phyloP scores from a whole-genome alignment of 2,888 invertebrate genomes.

The Clitarchus hookeri region DNA sequence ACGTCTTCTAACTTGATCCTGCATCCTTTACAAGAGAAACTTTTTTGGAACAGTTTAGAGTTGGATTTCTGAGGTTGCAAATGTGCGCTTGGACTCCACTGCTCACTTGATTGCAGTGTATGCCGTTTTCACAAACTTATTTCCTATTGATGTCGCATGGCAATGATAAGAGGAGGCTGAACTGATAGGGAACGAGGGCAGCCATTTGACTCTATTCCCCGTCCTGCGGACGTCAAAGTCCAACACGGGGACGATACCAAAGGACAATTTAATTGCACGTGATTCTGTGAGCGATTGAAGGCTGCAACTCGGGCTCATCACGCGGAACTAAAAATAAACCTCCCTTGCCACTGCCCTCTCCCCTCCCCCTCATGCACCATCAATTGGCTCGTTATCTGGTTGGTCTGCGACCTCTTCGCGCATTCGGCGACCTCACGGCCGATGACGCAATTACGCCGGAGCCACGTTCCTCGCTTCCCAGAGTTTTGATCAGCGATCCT shows the following conservation, averaged over 20 bases:
- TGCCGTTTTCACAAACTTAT: too few relatives aligned
- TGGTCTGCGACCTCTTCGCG: neutral
- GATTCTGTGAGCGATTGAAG: neutral
- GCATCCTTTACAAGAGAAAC: too few relatives aligned
- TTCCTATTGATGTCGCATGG: too few relatives aligned
- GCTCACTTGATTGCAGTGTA: too few relatives aligned
- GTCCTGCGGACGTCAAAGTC: constrained; percentile 2
- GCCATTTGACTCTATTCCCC: neutral
- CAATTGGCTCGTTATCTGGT: neutral
- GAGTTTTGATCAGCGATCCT: too few relatives aligned
- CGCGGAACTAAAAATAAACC: neutral
- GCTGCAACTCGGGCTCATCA: neutral
- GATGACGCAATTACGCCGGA: neutral
- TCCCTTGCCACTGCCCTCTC: neutral
- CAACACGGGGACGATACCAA: neutral
- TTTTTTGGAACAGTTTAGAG: too few relatives aligned
- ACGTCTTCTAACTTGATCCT: too few relatives aligned
- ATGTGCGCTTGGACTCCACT: too few relatives aligned
- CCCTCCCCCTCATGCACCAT: neutral
- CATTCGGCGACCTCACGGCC: neutral
- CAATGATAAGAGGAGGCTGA: neutral
- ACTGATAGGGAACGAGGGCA: neutral
- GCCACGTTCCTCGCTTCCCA: neutral
- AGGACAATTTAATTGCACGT: constrained; percentile 14
- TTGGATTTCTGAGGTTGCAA: too few relatives aligned